Percentiles rank a stretch among this genome's conserved stretches.
phyloP scores from a whole-genome alignment of 2,113 vertebrate species.

The Mystacornis crossleyi region DNA sequence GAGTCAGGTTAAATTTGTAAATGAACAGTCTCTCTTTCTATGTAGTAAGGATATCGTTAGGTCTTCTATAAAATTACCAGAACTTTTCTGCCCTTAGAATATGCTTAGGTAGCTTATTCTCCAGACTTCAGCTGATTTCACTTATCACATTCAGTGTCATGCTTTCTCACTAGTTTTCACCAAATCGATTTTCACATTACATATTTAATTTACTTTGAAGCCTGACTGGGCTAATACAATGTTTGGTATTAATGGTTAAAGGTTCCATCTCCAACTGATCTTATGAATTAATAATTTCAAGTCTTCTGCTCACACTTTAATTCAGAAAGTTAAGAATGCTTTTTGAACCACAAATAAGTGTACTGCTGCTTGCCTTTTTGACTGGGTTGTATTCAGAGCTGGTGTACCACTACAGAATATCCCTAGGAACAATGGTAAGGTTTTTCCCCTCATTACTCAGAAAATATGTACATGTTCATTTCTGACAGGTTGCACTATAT shows the following conservation, averaged over 20 bases:
- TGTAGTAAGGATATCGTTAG: background rate
- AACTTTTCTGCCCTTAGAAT: background rate
- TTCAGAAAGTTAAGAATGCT: background rate
- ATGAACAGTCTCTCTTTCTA: background rate
- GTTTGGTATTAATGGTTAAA: constrained; percentile 23
- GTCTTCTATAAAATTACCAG: background rate
- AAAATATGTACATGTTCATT: background rate
- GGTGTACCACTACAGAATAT: background rate
- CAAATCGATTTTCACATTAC: background rate
- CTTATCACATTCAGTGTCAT: background rate
- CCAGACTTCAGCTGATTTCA: background rate
- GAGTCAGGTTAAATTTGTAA: background rate
- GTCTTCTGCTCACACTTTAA: background rate
- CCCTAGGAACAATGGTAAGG: background rate
- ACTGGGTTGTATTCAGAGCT: background rate
- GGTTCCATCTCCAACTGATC: background rate
- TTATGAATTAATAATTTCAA: constrained; percentile 32
- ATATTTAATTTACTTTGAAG: constrained; percentile 17
- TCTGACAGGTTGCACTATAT: background rate
- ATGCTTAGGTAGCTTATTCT: background rate
- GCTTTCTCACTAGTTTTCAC: constrained; percentile 1
- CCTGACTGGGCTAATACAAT: background rate
- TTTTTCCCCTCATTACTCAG: background rate
- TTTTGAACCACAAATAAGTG: background rate
- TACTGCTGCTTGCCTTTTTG: background rate